Conservation (phyloP, 64 coral and sea anemone genomes). For the Actinia equina region DNA sequence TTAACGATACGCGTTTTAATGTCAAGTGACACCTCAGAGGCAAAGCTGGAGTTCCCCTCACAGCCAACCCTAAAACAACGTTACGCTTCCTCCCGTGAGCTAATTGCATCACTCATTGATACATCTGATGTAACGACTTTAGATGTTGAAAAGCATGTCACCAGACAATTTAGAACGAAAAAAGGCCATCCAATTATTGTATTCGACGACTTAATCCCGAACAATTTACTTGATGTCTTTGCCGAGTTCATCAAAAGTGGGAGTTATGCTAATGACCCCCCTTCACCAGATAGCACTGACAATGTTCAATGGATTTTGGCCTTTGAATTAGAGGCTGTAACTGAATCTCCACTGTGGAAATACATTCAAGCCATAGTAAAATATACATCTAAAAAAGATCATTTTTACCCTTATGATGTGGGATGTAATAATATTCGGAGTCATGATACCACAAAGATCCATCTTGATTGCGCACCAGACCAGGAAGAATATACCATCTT, state of each 20-base stretch:
- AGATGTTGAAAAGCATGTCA: constrained; percentile 49
- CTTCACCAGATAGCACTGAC: constrained; percentile 47
- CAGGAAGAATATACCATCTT: constrained; percentile 75
- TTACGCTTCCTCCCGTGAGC: neutral
- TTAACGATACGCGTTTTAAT: constrained; percentile 32
- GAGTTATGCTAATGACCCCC: constrained; percentile 49
- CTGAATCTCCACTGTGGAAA: constrained; percentile 60
- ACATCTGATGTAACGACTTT: neutral
- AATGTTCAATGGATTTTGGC: constrained; percentile 74
- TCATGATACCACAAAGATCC: constrained; percentile 64
- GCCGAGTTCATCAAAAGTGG: constrained; percentile 25
- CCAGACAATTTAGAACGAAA: constrained; percentile 37
- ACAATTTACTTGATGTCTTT: constrained; percentile 43
- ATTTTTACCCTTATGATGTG: constrained; percentile 84
- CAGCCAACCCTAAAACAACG: neutral
- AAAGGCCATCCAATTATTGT: constrained; percentile 60
- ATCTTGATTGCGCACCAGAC: constrained; percentile 37
- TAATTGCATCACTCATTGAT: neutral
- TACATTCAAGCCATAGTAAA: constrained; percentile 43
- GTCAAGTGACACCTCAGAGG: neutral
- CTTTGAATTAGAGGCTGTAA: constrained; percentile 62
- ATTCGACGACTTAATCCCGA: constrained; percentile 54
- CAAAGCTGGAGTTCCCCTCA: neutral
- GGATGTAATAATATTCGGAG: constrained; percentile 72
- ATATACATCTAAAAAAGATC: constrained; percentile 41